Evolutionary conservation across 2,888 invertebrate species (phyloP).

Genomic region (Barypeithes pellucidus): DNA sequence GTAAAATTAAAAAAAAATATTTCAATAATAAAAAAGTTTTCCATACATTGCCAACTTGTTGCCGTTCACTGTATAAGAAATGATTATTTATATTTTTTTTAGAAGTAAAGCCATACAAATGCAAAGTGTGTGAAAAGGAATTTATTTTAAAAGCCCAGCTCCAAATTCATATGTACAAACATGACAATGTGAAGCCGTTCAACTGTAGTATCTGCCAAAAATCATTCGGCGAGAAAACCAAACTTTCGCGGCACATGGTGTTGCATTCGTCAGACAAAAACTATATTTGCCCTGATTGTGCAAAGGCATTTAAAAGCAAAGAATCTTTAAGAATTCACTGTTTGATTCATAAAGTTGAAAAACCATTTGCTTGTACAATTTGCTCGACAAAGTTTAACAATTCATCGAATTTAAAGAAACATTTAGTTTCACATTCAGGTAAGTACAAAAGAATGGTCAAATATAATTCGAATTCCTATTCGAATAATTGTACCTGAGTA

Average conservation of each 20-base stretch:
- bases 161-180: conserved; percentile 81
- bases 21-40: no score
- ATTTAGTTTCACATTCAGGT: conserved; percentile 76
- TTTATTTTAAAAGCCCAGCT: conserved; percentile 83
- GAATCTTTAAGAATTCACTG: conserved; percentile 76
- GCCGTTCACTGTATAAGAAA: no score
- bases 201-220: conserved; percentile 78
- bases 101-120: conserved; percentile 72
- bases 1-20: no score
- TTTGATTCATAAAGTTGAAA: conserved; percentile 77
- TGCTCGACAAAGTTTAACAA: conserved; percentile 77
- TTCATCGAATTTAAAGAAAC: conserved; percentile 80
- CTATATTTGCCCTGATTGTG: conserved; percentile 76
- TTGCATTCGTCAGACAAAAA: conserved; percentile 74
- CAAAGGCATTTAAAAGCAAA: conserved; percentile 76
- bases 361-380: conserved; percentile 75
- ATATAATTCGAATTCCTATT: no score
- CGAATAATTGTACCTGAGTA: no score
- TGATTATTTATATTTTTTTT: conserved; percentile 49
- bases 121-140: conserved; percentile 73
- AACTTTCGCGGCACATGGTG: conserved; percentile 81
- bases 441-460: no score
- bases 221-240: conserved; percentile 80
- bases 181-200: conserved; percentile 76
- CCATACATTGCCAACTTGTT: no score